Base-by-base conservation (phyloP, 2,888 invertebrate genomes). In the Acrocyrtus sp. region DNA sequence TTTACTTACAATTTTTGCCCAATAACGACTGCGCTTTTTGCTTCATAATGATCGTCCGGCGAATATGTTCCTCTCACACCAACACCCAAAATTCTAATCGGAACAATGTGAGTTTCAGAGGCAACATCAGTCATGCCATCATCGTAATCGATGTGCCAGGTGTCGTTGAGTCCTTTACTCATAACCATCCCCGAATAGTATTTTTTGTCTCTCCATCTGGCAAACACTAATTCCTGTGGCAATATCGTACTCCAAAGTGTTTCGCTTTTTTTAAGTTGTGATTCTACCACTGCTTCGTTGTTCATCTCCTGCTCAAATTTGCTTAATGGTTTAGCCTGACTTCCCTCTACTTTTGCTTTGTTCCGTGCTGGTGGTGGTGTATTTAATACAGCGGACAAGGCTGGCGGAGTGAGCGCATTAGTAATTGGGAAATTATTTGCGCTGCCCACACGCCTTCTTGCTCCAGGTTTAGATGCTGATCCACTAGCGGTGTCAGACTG, bases 151-250 rank as follows among this genome's bases (percentile, higher is more conserved):
- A 90, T 88, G 77, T 87, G 84, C 83, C 88, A 90, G 81, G 90
- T 90, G 26, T 87, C 87, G 68, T 81, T 81, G 57, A 88, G 87
- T 0, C 87, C 86, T 54, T 87, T 87, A 77, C 87, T 87, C 10
- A 86, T 83, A 0, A 90, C 88, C 82, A 84, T 87, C 0, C 90
- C 90, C 0, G 90, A 89, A 79, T 90, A 91, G 78, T 89, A 90
- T 73, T 88, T 87, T 80, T 88, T 89, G 81, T 90, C 90, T 0
- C 88, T 87, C 90, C 90, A 90, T 82, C 89, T 89, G 0, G 90
- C 90, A 78, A 90, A 85, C 0, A 90, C 90, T 2, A 63, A 53
- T 21, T 72, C 61, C 19, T 50, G 53, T 3, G 63, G 62, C 8
- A 63, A 15, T 27, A 78, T 72, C 0, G 65, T 50, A 10, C 69